Evolutionary conservation across 2,113 vertebrate genomes (phyloP).

Genomic region (Crotalus helleri): DNA sequence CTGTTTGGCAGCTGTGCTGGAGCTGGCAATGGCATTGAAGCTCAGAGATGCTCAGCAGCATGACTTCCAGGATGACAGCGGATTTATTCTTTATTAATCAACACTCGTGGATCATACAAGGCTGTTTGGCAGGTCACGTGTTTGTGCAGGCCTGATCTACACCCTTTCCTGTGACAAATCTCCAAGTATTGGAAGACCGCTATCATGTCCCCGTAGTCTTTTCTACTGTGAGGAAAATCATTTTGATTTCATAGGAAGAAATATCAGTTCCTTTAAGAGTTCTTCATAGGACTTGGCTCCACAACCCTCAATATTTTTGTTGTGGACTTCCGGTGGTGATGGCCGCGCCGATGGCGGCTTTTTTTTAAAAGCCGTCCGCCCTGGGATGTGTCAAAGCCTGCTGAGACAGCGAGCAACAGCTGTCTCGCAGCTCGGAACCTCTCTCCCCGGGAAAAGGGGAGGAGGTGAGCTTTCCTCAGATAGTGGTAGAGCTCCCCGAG

Average conservation of each 20-base stretch:
- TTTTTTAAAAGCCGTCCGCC: too few relatives aligned
- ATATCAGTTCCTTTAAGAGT: background rate
- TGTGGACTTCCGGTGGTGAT: too few relatives aligned
- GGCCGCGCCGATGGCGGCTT: too few relatives aligned
- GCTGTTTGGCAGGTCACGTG: background rate
- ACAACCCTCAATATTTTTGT: background rate
- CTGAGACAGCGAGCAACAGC: too few relatives aligned
- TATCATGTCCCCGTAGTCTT: background rate
- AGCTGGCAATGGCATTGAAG: background rate
- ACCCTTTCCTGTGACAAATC: background rate
- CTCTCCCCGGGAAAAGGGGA: too few relatives aligned
- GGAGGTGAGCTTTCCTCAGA: too few relatives aligned
- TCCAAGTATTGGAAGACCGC: background rate
- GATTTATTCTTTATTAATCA: background rate
- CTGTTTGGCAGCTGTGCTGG: background rate
- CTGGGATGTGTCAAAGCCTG: too few relatives aligned
- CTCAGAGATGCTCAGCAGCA: background rate
- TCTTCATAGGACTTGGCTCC: background rate
- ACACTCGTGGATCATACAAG: background rate
- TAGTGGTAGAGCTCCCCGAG: too few relatives aligned
- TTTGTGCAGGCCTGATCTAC: background rate
- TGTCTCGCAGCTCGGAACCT: too few relatives aligned
- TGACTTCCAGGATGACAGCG: background rate
- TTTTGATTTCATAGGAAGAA: background rate
- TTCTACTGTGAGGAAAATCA: background rate